Base-by-base conservation (phyloP, 2,797 vertebrate genomes). In the Xenopus petersii region DNA sequence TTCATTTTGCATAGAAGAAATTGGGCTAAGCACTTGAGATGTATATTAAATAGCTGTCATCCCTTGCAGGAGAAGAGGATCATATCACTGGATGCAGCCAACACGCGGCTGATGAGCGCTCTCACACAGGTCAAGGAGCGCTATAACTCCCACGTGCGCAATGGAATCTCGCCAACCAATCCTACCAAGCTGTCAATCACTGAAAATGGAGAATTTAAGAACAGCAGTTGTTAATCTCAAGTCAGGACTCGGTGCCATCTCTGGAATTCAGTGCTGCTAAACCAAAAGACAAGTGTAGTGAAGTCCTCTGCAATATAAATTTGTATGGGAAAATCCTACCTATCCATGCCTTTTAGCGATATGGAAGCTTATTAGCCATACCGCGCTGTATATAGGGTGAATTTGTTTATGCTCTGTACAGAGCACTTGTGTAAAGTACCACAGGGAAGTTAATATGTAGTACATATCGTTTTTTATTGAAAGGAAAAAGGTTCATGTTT, bases 121-220 rank as follows among this genome's bases (percentile, higher is more conserved):
- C 91, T 99, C 86, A 95, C 95, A 1, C 96, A 98, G 83, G 95
- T 98, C 87, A 98, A 98, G 92, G 97, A 98, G 86, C 95, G 94
- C 70, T 98, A 97, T 93, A 94, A 91, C 87, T 78, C 91, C 80
- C 93, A 95, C 79, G 87, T 93, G 70, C 93, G 91, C 86, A 98
- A 96, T 79, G 95, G 95, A 83, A 92, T 97, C 86, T 95, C 96
- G 11, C 94, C 96, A 69, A 92, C 88, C 91, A 95, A 95, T 78
- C 95, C 96, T 86, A 96, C 95, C 87, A 98, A 97, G 79, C 95
- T 98, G 82, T 98, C 97, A 83, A 99, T 99, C 91, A 99, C 97
- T 79, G 97, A 99, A 90, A 99, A 95, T 77, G 97, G 97, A 71
- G 97, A 99, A 91, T 99, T 98, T 90, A 96, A 94, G 84, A 98